phyloP scores from a whole-genome alignment of 2,797 vertebrate genomes.

The Melanotaenia maccullochi region DNA sequence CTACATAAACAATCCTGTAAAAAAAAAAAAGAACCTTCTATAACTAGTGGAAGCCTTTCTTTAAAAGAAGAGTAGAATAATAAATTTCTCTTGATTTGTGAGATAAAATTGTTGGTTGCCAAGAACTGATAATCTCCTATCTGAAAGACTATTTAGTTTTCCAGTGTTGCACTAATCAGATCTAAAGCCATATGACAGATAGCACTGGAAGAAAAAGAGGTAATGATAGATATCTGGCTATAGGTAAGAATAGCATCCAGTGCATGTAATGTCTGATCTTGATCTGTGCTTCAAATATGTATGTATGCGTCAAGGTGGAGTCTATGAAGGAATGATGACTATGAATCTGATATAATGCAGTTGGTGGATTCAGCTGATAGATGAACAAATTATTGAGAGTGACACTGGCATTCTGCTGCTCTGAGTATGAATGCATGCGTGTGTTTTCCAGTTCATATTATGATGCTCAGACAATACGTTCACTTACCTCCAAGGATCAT shows the following conservation, averaged over 20 bases:
- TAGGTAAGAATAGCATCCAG: slow-evolving; percentile 44
- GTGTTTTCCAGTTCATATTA: slow-evolving; percentile 40
- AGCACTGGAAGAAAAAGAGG: slow-evolving; percentile 43
- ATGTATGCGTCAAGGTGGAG: slow-evolving; percentile 25
- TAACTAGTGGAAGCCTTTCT: slow-evolving; percentile 14
- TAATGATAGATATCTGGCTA: slow-evolving; percentile 55
- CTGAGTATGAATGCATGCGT: neutral
- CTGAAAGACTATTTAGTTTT: slow-evolving; percentile 52
- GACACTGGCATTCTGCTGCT: slow-evolving; percentile 44
- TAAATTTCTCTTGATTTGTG: slow-evolving; percentile 54
- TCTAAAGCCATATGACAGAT: slow-evolving; percentile 51
- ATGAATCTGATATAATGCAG: slow-evolving; percentile 59
- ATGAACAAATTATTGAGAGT: slow-evolving; percentile 67
- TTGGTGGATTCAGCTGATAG: slow-evolving; percentile 71
- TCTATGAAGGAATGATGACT: slow-evolving; percentile 23
- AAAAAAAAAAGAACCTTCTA: neutral
- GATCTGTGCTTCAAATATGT: slow-evolving; percentile 43
- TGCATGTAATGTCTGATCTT: slow-evolving; percentile 38
- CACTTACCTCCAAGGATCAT: slow-evolving; percentile 48
- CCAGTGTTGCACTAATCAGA: slow-evolving; percentile 44
- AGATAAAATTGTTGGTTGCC: slow-evolving; percentile 39
- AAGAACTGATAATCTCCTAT: slow-evolving; percentile 54
- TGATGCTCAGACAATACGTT: slow-evolving; percentile 35
- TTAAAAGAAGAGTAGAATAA: slow-evolving; percentile 19
- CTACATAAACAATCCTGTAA: too few relatives aligned